Conservation (phyloP, 2,888 invertebrate genomes). For the Cataglyphis altisquamis region DNA sequence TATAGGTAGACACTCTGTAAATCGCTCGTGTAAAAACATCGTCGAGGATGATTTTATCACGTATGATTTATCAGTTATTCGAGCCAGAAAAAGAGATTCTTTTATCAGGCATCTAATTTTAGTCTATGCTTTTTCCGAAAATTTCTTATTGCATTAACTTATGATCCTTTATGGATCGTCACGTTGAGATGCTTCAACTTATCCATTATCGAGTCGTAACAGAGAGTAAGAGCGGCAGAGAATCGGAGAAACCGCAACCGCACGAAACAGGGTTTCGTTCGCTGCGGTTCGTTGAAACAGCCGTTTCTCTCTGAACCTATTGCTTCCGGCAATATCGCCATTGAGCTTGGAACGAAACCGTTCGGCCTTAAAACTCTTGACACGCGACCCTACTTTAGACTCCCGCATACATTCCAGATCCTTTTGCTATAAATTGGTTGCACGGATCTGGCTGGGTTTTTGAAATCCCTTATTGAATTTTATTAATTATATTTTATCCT, state of each 20-base stretch:
- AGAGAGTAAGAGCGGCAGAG: slow-evolving; percentile 52
- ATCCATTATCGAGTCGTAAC: slow-evolving; percentile 72
- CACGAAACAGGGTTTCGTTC: slow-evolving; percentile 56
- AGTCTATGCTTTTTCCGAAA: not conserved
- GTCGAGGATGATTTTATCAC: not conserved
- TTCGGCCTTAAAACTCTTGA: slow-evolving; percentile 51
- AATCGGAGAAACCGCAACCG: slow-evolving; percentile 65
- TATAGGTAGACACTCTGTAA: not conserved
- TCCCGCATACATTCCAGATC: not conserved
- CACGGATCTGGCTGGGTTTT: not conserved
- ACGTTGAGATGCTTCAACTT: slow-evolving; percentile 65
- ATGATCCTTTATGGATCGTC: slow-evolving; percentile 42
- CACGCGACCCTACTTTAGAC: slow-evolving; percentile 29
- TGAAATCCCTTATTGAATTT: not conserved
- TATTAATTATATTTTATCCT: not conserved
- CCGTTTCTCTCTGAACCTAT: slow-evolving; percentile 63
- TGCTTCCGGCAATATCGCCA: slow-evolving; percentile 59
- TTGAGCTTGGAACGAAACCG: slow-evolving; percentile 48
- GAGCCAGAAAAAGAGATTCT: not conserved
- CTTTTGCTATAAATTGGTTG: not conserved
- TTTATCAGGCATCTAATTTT: not conserved
- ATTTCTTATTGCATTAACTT: slow-evolving; percentile 1
- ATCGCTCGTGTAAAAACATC: not conserved
- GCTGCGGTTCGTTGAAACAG: slow-evolving; percentile 63
- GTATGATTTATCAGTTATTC: not conserved